Conservation (phyloP, 2,113 vertebrate species). For the Origma solitaria region DNA sequence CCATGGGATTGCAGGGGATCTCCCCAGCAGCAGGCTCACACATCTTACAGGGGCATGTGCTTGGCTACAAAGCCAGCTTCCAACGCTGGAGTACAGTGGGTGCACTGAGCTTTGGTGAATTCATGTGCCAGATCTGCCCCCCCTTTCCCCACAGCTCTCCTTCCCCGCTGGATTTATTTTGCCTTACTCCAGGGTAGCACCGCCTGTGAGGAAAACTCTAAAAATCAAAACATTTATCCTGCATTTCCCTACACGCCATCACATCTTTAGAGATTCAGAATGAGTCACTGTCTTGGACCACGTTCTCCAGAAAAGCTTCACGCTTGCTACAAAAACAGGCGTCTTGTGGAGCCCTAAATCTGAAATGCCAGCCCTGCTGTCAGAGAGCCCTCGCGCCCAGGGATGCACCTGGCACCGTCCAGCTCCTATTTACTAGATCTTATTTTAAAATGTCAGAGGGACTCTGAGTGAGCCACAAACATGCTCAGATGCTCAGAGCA, state of each 20-base stretch:
- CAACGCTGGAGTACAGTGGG: background rate
- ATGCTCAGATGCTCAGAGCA: background rate
- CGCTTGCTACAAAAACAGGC: background rate
- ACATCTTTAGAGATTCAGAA: background rate
- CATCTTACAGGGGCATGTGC: rapidly evolving
- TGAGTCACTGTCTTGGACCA: conserved; percentile 31
- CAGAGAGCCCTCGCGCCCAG: background rate
- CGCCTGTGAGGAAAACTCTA: background rate
- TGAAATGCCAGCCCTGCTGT: background rate
- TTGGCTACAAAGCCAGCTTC: background rate
- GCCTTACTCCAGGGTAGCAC: background rate
- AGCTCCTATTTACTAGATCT: conserved; percentile 1
- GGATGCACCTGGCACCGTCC: background rate
- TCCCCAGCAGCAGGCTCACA: background rate
- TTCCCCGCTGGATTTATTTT: background rate
- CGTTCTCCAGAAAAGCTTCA: background rate
- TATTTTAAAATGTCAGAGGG: conserved; percentile 19
- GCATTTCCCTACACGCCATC: background rate
- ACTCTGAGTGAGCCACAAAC: background rate
- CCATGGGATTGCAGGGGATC: background rate
- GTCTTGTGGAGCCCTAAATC: background rate
- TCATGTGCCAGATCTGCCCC: background rate
- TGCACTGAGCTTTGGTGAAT: background rate
- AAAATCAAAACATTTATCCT: conserved; percentile 51
- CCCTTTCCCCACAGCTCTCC: background rate